A percentile compares a stretch with the other conserved stretches of the same genome.
phyloP scores from a whole-genome alignment of 2,797 vertebrate species.

The Tympanoctomys barrerae region DNA sequence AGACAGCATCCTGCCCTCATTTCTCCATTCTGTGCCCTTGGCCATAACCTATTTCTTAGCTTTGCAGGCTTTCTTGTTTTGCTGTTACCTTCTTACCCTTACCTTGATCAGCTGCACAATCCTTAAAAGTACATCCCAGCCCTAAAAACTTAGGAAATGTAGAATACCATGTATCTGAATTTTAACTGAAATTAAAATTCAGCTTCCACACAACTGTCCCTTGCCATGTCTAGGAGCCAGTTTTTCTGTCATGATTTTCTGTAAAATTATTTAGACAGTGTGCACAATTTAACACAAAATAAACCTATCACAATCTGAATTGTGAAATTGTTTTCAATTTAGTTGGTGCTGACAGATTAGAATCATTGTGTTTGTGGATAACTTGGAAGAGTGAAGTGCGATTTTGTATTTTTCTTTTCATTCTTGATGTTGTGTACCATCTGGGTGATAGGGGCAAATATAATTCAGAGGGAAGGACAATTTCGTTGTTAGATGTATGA shows the following conservation, averaged over 20 bases:
- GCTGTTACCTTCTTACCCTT: not conserved
- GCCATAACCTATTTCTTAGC: not conserved
- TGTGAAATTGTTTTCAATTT: slow-evolving; percentile 2
- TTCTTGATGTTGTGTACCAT: not conserved
- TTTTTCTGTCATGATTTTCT: slow-evolving; percentile 47
- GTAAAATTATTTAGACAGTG: not conserved
- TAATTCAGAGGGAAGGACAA: slow-evolving; percentile 24
- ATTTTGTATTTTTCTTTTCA: not conserved
- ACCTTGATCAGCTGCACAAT: not conserved
- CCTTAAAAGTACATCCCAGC: not conserved
- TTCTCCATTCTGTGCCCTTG: not conserved
- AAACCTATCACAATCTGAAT: not conserved
- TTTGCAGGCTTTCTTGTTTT: slow-evolving; percentile 34
- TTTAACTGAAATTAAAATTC: slow-evolving; percentile 56
- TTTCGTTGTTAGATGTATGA: not conserved
- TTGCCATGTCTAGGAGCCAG: not conserved
- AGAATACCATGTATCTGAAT: not conserved
- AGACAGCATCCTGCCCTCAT: not conserved
- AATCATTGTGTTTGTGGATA: not conserved
- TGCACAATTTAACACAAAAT: not conserved
- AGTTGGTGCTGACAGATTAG: not conserved
- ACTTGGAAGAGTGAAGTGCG: not conserved
- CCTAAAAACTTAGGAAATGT: slow-evolving; percentile 4
- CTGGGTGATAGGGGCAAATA: not conserved
- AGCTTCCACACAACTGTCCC: not conserved